Evolutionary conservation across 2,888 invertebrate genomes (phyloP).

Genomic region (Eutolmus rufibarbis): DNA sequence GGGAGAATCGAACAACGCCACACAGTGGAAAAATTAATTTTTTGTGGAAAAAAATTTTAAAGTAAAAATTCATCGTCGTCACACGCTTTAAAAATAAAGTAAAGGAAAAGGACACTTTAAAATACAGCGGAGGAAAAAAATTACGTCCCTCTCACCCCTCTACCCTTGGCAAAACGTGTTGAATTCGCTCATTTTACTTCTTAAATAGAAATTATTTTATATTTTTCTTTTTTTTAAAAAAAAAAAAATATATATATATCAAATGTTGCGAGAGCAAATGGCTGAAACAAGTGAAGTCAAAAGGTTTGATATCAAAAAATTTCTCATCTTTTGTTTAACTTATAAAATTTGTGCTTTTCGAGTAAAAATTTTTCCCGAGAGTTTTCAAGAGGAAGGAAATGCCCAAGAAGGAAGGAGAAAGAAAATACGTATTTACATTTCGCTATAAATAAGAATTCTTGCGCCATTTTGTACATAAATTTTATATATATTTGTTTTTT

Average conservation of each 20-base stretch:
- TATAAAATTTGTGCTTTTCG: neutral
- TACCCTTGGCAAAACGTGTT: neutral
- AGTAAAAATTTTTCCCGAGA: neutral
- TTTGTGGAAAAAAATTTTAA: neutral
- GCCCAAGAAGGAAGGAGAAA: neutral
- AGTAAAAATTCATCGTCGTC: neutral
- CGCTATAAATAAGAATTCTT: neutral
- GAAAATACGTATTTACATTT: neutral
- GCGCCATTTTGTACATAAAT: neutral
- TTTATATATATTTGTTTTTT: too few relatives aligned
- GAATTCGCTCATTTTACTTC: neutral
- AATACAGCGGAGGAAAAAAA: neutral
- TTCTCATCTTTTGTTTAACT: neutral
- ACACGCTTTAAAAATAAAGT: neutral
- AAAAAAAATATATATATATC: neutral
- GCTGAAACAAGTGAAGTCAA: constrained; percentile 14
- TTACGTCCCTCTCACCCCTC: neutral
- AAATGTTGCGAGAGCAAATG: neutral
- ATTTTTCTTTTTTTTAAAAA: too few relatives aligned
- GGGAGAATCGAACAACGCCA: neutral
- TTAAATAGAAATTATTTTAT: neutral
- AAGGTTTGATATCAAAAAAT: constrained; percentile 18
- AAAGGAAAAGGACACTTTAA: neutral
- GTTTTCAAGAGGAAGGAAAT: neutral
- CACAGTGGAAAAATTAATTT: neutral